Percentiles rank a stretch among this genome's conserved stretches.
Evolutionary conservation across 2,113 vertebrate species (phyloP).

Genomic region (Nansenia antarctica): DNA sequence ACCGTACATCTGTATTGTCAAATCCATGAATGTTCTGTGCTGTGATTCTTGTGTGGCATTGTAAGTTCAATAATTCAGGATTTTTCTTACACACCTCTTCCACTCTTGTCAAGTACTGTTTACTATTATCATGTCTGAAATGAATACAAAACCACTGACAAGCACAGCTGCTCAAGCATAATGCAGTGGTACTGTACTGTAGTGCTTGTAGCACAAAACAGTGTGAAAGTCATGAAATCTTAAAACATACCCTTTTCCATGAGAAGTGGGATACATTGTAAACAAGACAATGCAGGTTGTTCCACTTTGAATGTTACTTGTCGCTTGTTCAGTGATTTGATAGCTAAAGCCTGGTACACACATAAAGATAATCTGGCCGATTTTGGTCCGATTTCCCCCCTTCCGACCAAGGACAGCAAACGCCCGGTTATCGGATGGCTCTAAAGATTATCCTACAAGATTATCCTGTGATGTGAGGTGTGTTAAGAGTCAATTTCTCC

Average conservation of each 20-base stretch:
- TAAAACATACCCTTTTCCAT: conserved; percentile 24
- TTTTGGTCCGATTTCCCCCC: too few species aligned
- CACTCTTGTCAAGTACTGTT: not conserved
- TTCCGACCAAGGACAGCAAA: not conserved
- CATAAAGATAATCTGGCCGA: too few species aligned
- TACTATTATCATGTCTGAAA: conserved; percentile 24
- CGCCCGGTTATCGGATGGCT: not conserved
- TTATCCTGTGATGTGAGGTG: too few species aligned
- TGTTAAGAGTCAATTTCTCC: too few species aligned
- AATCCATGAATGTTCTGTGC: not conserved
- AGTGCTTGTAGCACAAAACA: conserved; percentile 13
- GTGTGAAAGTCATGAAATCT: conserved; percentile 26
- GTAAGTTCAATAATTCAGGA: not conserved
- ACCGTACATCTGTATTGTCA: too few species aligned
- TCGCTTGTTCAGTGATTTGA: too few species aligned
- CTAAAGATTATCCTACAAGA: too few species aligned
- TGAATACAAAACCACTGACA: conserved; percentile 46
- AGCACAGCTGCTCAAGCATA: conserved; percentile 42
- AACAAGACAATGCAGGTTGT: not conserved
- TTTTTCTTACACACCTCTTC: not conserved
- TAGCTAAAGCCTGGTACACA: too few species aligned
- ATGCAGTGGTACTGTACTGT: conserved; percentile 30
- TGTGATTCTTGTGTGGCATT: not conserved
- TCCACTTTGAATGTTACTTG: too few species aligned
- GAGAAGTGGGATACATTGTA: conserved; percentile 5